These are phyloP conservation scores for Rhyacophila evoluta DNA, from an alignment of 2,888 invertebrate species.

Conservation along the genomic window DNA sequence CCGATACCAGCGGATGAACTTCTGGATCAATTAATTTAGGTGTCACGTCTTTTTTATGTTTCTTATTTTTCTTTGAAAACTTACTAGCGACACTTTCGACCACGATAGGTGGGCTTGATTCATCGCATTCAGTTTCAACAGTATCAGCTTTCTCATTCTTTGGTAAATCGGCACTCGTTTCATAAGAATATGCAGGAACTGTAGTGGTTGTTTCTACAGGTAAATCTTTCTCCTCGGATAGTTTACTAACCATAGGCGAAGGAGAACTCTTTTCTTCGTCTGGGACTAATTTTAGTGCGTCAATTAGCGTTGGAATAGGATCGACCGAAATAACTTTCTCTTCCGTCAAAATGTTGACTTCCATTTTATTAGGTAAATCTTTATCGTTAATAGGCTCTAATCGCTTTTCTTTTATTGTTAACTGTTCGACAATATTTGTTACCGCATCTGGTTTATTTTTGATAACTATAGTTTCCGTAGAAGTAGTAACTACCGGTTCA, in stretches of 20 bases:
- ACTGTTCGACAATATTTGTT: not conserved
- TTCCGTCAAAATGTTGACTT: not conserved
- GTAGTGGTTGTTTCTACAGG: not conserved
- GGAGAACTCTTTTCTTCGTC: not conserved
- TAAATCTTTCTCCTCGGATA: not conserved
- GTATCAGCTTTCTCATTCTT: not conserved
- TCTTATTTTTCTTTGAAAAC: not conserved
- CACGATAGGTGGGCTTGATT: not conserved
- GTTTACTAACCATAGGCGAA: not conserved
- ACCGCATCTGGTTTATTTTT: not conserved
- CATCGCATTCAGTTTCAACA: not conserved
- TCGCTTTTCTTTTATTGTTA: not conserved
- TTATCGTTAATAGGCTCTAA: not conserved
- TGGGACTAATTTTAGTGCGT: not conserved
- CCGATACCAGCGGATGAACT: not conserved
- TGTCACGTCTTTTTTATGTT: not conserved
- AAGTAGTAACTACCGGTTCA: not conserved
- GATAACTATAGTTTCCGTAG: slow-evolving; percentile 3
- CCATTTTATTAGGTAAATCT: not conserved
- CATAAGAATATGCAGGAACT: no score
- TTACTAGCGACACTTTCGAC: not conserved
- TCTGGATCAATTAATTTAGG: not conserved
- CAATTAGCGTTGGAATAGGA: not conserved
- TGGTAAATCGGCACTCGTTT: not conserved
- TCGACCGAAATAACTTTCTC: not conserved